Percentiles rank a stretch among this genome's conserved stretches.
These are phyloP conservation scores for Lanius collurio DNA, from an alignment of 2,113 vertebrate species.

Conservation along the genomic window DNA sequence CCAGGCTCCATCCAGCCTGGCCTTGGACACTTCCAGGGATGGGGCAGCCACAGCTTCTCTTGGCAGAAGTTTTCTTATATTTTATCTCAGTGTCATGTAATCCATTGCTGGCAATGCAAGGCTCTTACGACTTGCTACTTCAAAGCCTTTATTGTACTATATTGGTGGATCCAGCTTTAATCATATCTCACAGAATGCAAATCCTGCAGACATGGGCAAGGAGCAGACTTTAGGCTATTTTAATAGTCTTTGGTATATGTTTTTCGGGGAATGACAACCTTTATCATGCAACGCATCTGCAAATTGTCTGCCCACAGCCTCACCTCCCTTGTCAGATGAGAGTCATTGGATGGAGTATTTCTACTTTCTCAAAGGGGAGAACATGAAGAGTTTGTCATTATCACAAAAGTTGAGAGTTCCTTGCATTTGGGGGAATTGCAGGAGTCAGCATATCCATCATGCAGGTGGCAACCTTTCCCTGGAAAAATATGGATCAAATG, in stretches of 20 bases:
- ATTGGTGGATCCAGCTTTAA: neutral
- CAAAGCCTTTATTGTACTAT: neutral
- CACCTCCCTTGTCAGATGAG: neutral
- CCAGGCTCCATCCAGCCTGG: neutral
- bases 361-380: neutral
- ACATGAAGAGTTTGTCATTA: neutral
- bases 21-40: neutral
- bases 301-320: neutral
- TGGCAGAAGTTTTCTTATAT: neutral
- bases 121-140: neutral
- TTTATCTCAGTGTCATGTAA: neutral
- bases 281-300: rapidly evolving
- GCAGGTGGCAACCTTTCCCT: neutral
- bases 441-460: neutral
- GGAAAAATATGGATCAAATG: neutral
- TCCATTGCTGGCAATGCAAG: neutral
- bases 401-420: neutral
- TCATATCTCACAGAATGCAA: neutral
- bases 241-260: neutral
- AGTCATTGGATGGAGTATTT: neutral
- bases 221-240: neutral
- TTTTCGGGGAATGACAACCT: neutral
- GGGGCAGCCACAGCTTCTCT: neutral
- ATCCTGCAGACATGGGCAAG: neutral
- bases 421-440: neutral